Conservation (phyloP, 2,888 invertebrate species). For the Balanococcus diminutus region DNA sequence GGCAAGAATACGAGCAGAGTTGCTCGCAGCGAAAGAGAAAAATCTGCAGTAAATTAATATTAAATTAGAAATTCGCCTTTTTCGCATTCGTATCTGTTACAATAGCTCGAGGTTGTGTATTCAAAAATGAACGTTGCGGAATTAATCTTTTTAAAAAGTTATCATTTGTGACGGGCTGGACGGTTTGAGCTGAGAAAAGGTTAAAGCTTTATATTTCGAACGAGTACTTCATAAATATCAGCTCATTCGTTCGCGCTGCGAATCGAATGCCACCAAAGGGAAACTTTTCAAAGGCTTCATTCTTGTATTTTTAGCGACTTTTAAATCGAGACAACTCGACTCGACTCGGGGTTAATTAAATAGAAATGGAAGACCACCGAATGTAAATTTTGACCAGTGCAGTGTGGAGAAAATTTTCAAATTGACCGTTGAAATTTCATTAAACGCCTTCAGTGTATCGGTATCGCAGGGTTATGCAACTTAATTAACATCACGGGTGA, state of each 20-base stretch:
- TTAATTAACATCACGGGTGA: slow-evolving; percentile 7
- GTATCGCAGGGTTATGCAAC: slow-evolving; percentile 30
- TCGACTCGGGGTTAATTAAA: not conserved
- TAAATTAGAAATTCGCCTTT: not conserved
- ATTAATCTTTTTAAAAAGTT: not conserved
- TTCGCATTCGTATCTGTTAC: too few species aligned
- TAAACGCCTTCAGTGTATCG: slow-evolving; percentile 28
- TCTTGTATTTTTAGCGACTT: not conserved
- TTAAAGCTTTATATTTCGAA: not conserved
- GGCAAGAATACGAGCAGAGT: not conserved
- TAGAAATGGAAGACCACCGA: not conserved
- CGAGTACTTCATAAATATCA: not conserved
- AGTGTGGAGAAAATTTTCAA: not conserved
- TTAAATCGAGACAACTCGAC: not conserved
- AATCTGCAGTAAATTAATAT: not conserved
- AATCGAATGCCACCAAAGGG: not conserved
- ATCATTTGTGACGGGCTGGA: not conserved
- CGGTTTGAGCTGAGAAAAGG: not conserved
- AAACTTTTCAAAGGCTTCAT: not conserved
- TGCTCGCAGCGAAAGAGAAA: not conserved
- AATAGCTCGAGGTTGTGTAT: not conserved
- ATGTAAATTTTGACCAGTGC: not conserved
- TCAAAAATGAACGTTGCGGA: not conserved
- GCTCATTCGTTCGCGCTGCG: not conserved
- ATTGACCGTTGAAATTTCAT: slow-evolving; percentile 10